Base-by-base conservation (phyloP, 2,113 vertebrate species). In the Hypanus sabinus region DNA sequence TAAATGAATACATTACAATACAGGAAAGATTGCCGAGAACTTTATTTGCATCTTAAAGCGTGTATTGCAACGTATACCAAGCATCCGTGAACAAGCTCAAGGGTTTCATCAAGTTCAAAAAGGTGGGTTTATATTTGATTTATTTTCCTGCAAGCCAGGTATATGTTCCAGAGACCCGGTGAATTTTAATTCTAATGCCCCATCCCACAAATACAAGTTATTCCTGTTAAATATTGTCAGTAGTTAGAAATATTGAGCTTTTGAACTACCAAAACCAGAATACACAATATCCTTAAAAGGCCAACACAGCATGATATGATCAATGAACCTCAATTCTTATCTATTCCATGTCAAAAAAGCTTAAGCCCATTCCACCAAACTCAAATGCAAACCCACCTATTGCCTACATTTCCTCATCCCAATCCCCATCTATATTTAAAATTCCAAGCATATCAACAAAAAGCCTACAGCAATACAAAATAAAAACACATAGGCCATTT, bases 1-100 rank as follows among this genome's bases (percentile, higher is more conserved):
- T 93, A 93, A 93, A 93, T 93, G 91, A 93, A 93, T 93, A 93
- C 91, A 93, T 93, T 93, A 93, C 91, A 93, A 93, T 73, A 93
- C 83, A 87, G 83, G 91, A 93, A 93, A 93, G 38, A 93, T 73
- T 93, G 91, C 91, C 46, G 91, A 93, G 91, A 93, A 93, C 91
- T 93, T 93, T 93, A 93, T 93, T 73, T 73, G 91, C 91, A 93
- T 73, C 46, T 73, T 73, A 5, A 73, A 93, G 91, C 71, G 70
- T 73, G 91, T 46, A 93, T 73, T 93, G 91, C 36, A 46, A 93
- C 11, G 68, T 75, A 73, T 93, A 46, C 38, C 38, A 46, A 38
- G 22, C 70, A 46, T 73, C 36, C 73, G 12, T 73, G 71, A 71
- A 93, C 70, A 93, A 73, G 55, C 65, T n/a, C 11, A 68, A 71